Percentiles rank a stretch among this genome's conserved stretches.
These are phyloP conservation scores for Hirudo medicinalis DNA, from an alignment of 1,140 invertebrate genomes.

Conservation along the genomic window DNA sequence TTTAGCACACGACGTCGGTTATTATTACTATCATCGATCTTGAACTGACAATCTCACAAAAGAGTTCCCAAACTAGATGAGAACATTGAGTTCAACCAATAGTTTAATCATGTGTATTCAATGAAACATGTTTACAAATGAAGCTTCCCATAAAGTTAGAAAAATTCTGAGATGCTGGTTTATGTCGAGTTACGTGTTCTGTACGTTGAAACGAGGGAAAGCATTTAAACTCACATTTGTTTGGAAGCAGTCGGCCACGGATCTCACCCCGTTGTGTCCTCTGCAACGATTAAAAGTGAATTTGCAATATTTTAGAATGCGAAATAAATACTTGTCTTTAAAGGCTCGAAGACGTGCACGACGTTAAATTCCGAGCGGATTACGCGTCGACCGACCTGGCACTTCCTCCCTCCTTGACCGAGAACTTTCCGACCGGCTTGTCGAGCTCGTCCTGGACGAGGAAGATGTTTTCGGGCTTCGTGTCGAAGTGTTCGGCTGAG, in stretches of 20 bases:
- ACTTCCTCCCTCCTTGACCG: not conserved
- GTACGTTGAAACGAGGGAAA: too few species aligned
- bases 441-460: constrained; percentile 4
- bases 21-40: too few species aligned
- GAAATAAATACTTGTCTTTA: not conserved
- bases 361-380: not conserved
- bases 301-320: not conserved
- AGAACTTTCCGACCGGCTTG: not conserved
- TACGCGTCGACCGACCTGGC: not conserved
- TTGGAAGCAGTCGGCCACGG: not conserved
- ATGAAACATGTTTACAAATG: too few species aligned
- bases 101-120: too few species aligned
- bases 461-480: not conserved
- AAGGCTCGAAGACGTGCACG: not conserved
- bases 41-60: too few species aligned
- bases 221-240: not conserved
- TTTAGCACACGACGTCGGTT: too few species aligned
- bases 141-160: too few species aligned
- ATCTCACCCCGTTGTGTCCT: constrained; percentile 7
- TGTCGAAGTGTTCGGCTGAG: not conserved
- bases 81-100: too few species aligned
- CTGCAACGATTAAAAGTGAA: not conserved
- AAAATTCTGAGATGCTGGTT: too few species aligned
- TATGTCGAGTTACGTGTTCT: too few species aligned
- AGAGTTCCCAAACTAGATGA: too few species aligned